These are phyloP conservation scores for Zaprionus nigranus DNA, from an alignment of 1,140 invertebrate species.

Conservation along the genomic window DNA sequence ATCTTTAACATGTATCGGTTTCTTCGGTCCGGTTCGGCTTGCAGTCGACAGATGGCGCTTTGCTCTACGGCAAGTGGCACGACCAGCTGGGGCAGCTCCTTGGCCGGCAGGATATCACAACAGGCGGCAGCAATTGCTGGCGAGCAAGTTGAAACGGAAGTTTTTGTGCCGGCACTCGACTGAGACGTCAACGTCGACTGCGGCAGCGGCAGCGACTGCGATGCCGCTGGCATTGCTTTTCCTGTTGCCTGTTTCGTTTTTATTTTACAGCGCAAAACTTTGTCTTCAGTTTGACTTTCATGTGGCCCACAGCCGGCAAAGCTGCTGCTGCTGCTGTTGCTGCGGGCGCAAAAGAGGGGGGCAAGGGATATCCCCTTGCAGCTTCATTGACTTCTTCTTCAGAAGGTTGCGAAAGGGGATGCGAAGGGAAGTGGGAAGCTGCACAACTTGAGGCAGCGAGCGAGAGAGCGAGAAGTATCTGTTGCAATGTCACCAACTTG, in stretches of 20 bases:
- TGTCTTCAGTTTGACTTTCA: constrained; percentile 67
- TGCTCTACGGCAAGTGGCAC: neutral
- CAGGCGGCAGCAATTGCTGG: constrained; percentile 66
- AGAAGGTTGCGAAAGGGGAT: neutral
- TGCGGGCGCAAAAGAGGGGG: constrained; percentile 27
- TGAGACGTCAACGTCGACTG: constrained; percentile 20
- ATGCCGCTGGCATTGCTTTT: constrained; percentile 47
- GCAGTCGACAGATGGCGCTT: neutral
- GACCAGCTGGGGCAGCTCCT: neutral
- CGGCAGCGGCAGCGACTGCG: neutral
- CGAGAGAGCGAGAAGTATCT: constrained; percentile 54
- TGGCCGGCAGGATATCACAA: constrained; percentile 38
- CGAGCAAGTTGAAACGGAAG: constrained; percentile 70
- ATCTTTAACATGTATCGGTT: too few relatives aligned
- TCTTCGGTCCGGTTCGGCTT: too few relatives aligned
- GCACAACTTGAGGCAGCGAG: constrained; percentile 42
- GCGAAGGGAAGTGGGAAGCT: neutral
- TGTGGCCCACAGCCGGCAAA: constrained; percentile 32
- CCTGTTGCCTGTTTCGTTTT: constrained; percentile 39
- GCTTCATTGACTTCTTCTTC: constrained; percentile 38
- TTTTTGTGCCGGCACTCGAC: constrained; percentile 59
- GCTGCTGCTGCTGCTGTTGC: too few relatives aligned
- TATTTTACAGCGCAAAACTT: constrained; percentile 66
- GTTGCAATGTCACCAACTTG: constrained; percentile 78
- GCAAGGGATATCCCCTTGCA: constrained; percentile 6